phyloP scores from a whole-genome alignment of 2,888 invertebrate species.

The Ferrisia virgata region DNA sequence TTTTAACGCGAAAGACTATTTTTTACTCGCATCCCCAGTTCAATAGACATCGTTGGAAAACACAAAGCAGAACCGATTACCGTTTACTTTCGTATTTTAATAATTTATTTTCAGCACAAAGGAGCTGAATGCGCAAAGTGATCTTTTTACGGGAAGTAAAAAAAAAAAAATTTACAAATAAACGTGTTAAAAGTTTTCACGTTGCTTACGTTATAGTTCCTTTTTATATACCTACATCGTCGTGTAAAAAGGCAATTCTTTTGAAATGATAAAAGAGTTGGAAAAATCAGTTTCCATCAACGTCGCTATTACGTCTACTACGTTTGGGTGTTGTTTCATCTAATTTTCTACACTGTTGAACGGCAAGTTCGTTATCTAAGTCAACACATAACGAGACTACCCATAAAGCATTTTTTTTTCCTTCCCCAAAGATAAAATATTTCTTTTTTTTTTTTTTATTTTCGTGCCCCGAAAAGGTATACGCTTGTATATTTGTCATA shows the following conservation, averaged over 20 bases:
- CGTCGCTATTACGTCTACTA: conserved; percentile 5
- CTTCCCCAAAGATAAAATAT: not conserved
- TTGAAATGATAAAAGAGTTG: conserved; percentile 2
- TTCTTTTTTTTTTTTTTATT: not conserved
- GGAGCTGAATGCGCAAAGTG: conserved; percentile 1
- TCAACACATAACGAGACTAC: not conserved
- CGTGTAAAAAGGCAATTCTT: not conserved
- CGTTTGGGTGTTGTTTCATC: conserved; percentile 8
- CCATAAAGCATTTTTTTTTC: not conserved
- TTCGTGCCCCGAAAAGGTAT: not conserved
- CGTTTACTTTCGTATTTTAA: not conserved
- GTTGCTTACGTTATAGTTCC: not conserved
- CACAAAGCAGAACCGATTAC: conserved; percentile 3
- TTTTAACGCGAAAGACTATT: not conserved
- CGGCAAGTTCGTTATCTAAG: not conserved
- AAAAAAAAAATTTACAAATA: conserved; percentile 1
- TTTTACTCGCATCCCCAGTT: not conserved
- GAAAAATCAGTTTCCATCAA: not conserved
- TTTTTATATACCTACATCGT: conserved; percentile 2
- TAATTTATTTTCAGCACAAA: conserved; percentile 7
- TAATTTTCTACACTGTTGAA: conserved; percentile 23
- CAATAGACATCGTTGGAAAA: not conserved
- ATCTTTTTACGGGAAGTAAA: not conserved
- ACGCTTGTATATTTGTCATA: not conserved
- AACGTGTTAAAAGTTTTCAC: not conserved